phyloP scores from a whole-genome alignment of 2,888 invertebrate species.

The Brenthis ino region DNA sequence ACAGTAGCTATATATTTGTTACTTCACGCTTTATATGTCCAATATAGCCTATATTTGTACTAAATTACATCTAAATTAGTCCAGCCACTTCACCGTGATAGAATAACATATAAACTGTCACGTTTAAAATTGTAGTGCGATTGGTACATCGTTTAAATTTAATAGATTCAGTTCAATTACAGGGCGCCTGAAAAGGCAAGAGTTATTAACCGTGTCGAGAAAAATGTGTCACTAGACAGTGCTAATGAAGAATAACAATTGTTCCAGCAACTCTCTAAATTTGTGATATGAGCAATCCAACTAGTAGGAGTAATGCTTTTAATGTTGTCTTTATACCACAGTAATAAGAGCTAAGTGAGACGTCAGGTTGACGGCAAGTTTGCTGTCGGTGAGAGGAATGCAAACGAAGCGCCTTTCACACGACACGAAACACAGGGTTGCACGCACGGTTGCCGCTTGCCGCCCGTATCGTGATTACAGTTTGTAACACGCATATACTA shows the following conservation, averaged over 20 bases:
- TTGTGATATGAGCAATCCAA: slow-evolving; percentile 45
- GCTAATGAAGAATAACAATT: slow-evolving; percentile 71
- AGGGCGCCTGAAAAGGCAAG: slow-evolving; percentile 26
- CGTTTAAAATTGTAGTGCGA: too few species aligned
- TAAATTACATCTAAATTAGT: too few species aligned
- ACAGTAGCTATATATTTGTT: too few species aligned
- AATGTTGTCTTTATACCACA: slow-evolving; percentile 19
- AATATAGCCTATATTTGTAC: too few species aligned
- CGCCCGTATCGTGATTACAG: slow-evolving; percentile 31
- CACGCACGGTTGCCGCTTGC: slow-evolving; percentile 38
- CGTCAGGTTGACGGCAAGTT: slow-evolving; percentile 40
- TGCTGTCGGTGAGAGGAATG: slow-evolving; percentile 65
- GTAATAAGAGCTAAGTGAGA: slow-evolving; percentile 23
- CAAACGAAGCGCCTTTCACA: slow-evolving; percentile 55
- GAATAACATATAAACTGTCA: too few species aligned
- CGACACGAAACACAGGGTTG: slow-evolving; percentile 42
- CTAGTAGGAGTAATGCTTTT: slow-evolving; percentile 6
- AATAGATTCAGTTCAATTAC: slow-evolving; percentile 11
- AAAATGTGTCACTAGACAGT: slow-evolving; percentile 59
- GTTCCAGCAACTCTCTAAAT: slow-evolving; percentile 66
- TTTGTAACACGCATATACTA: slow-evolving; percentile 19
- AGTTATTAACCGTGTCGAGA: slow-evolving; percentile 46
- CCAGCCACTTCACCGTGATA: too few species aligned
- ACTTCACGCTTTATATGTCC: too few species aligned
- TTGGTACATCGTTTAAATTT: background rate